These are phyloP conservation scores for Vesta saturnalis DNA, from an alignment of 2,888 invertebrate genomes.

Conservation along the genomic window DNA sequence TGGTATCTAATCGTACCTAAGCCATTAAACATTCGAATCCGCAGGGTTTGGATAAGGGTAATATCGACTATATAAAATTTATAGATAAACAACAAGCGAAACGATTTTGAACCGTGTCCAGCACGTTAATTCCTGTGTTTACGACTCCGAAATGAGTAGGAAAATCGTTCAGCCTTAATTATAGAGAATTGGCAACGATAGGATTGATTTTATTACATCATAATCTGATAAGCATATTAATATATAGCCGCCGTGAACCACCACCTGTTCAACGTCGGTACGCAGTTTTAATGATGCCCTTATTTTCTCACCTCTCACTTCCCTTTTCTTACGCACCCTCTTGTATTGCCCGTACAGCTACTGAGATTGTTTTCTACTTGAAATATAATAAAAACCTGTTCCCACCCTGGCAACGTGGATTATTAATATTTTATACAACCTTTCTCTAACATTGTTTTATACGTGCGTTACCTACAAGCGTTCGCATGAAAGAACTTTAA, in stretches of 20 bases:
- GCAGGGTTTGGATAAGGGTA: background rate
- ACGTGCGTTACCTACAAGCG: slow-evolving; percentile 24
- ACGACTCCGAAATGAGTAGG: slow-evolving; percentile 19
- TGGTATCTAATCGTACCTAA: background rate
- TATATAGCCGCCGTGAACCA: slow-evolving; percentile 31
- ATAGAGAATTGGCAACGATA: slow-evolving; percentile 14
- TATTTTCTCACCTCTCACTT: slow-evolving; percentile 18
- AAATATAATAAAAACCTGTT: slow-evolving; percentile 44
- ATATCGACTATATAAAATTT: slow-evolving; percentile 1
- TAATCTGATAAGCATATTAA: slow-evolving; percentile 31
- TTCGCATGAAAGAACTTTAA: slow-evolving; percentile 19
- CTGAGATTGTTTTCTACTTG: slow-evolving; percentile 42
- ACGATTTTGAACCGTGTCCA: slow-evolving; percentile 1
- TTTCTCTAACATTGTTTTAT: slow-evolving; percentile 33
- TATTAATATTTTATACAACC: slow-evolving; percentile 45
- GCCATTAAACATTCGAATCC: slow-evolving; percentile 1
- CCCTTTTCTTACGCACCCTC: slow-evolving; percentile 13
- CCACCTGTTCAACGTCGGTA: slow-evolving; percentile 35
- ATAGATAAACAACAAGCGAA: background rate
- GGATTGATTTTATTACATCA: slow-evolving; percentile 26
- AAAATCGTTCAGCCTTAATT: slow-evolving; percentile 19
- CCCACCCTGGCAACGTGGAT: slow-evolving; percentile 40
- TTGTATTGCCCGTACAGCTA: slow-evolving; percentile 41
- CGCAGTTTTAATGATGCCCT: slow-evolving; percentile 36
- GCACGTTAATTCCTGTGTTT: slow-evolving; percentile 18